A percentile compares a stretch with the other conserved stretches of the same genome.
Evolutionary conservation across 2,888 invertebrate genomes (phyloP).

Genomic region (Hypsopygia costalis): DNA sequence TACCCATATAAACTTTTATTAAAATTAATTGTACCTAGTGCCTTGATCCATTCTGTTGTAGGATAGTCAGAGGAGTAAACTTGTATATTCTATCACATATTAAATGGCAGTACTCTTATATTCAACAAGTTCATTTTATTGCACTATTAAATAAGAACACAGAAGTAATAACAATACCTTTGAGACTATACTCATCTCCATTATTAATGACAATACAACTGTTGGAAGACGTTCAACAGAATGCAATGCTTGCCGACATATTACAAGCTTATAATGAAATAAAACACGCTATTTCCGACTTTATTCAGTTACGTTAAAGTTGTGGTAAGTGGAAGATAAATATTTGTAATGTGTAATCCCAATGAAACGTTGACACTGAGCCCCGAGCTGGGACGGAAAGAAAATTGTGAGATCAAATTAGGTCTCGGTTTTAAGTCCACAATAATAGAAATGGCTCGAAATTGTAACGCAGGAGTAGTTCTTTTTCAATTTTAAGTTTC

Average conservation of each 20-base stretch:
- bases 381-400: conserved; percentile 52
- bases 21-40: no score
- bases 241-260: conserved; percentile 46
- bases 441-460: conserved; percentile 57
- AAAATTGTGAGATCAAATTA: conserved; percentile 74
- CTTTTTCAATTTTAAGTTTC: conserved; percentile 24
- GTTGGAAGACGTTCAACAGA: conserved; percentile 62
- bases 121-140: no score
- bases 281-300: conserved; percentile 22
- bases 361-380: conserved; percentile 73
- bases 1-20: no score
- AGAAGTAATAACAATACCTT: conserved; percentile 58
- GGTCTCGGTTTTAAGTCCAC: conserved; percentile 55
- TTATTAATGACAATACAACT: conserved; percentile 63
- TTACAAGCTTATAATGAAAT: conserved; percentile 8
- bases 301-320: conserved; percentile 22
- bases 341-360: conserved; percentile 54
- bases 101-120: no score
- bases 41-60: no score
- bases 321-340: conserved; percentile 18
- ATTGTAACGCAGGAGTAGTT: conserved; percentile 39
- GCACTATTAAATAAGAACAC: conserved; percentile 47
- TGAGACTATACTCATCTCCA: conserved; percentile 52
- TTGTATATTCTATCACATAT: no score
- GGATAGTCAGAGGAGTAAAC: no score